Conservation (phyloP, 1,140 invertebrate species). For the Procambarus clarkii region DNA sequence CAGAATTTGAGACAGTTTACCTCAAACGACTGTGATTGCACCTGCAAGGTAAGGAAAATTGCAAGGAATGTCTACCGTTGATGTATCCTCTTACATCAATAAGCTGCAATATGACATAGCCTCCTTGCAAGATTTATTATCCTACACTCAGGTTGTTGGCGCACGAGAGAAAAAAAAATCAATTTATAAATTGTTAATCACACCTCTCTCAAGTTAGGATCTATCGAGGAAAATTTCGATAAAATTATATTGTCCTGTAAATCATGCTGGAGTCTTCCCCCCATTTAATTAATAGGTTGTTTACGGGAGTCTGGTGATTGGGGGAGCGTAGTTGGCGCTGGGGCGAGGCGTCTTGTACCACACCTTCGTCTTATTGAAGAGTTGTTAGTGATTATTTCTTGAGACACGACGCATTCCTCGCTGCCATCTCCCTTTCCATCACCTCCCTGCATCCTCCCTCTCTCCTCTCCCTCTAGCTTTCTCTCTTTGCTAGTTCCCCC, state of each 20-base stretch:
- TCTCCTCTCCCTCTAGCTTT: neutral
- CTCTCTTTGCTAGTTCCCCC: too few species aligned
- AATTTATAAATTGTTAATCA: neutral
- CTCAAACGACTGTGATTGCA: neutral
- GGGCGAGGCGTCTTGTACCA: too few species aligned
- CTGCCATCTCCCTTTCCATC: too few species aligned
- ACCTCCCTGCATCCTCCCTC: neutral
- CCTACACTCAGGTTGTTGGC: neutral
- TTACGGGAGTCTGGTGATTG: neutral
- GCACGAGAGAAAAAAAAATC: neutral
- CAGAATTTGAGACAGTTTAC: neutral
- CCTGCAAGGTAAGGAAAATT: neutral
- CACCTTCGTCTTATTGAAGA: too few species aligned
- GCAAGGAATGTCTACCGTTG: neutral
- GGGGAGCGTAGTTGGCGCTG: too few species aligned
- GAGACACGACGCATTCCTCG: too few species aligned
- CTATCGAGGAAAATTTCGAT: too few species aligned
- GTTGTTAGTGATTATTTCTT: too few species aligned
- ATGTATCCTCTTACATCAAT: neutral
- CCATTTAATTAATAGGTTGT: neutral
- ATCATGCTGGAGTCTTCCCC: neutral
- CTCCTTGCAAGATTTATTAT: neutral
- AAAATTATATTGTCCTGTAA: neutral
- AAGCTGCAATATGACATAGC: neutral
- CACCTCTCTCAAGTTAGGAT: neutral